Conservation (phyloP, 2,888 invertebrate genomes). For the Margaritifera margaritifera region DNA sequence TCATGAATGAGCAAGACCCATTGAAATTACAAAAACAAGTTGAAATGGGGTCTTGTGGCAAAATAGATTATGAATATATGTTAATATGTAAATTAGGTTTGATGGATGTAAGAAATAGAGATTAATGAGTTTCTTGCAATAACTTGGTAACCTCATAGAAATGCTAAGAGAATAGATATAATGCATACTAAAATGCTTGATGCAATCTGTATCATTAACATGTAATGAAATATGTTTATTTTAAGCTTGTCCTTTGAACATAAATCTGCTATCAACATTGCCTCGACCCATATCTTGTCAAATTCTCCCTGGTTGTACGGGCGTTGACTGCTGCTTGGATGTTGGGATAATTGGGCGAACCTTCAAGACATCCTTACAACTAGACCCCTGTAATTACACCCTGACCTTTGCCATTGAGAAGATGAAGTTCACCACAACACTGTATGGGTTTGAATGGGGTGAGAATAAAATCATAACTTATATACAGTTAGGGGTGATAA, state of each 20-base stretch:
- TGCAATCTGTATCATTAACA: too few species aligned
- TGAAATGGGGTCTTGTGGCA: too few species aligned
- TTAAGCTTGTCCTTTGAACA: slow-evolving; percentile 13
- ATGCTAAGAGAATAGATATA: too few species aligned
- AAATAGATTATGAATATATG: too few species aligned
- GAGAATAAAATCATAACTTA: neutral
- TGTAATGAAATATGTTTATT: neutral
- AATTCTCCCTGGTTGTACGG: slow-evolving; percentile 25
- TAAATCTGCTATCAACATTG: slow-evolving; percentile 11
- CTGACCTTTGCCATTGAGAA: slow-evolving; percentile 12
- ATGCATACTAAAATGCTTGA: too few species aligned
- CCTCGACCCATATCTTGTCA: slow-evolving; percentile 20
- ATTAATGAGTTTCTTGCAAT: too few species aligned
- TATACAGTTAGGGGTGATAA: too few species aligned
- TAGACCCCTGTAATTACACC: slow-evolving; percentile 20
- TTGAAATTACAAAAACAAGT: too few species aligned
- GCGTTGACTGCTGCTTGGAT: slow-evolving; percentile 31
- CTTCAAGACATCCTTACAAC: slow-evolving; percentile 15
- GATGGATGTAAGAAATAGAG: too few species aligned
- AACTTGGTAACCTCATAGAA: too few species aligned
- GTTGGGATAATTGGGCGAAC: slow-evolving; percentile 15
- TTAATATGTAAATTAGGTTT: too few species aligned
- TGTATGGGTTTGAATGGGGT: slow-evolving; percentile 18
- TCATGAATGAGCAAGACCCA: too few species aligned
- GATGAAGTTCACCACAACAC: slow-evolving; percentile 6